Base-by-base conservation (phyloP, 2,797 vertebrate genomes). In the Balearica regulorum region DNA sequence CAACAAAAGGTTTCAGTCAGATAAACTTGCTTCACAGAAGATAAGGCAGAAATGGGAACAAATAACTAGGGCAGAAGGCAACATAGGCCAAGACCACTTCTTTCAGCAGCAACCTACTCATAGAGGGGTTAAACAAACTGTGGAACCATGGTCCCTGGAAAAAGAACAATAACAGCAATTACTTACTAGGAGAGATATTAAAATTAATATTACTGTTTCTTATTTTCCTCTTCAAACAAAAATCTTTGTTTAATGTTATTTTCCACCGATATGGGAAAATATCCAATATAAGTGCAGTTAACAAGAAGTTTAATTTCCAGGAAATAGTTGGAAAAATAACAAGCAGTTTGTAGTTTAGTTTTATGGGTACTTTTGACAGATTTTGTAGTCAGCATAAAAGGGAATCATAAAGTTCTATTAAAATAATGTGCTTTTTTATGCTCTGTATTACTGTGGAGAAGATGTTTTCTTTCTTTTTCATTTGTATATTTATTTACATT, bases 321-420 rank as follows among this genome's bases (percentile, higher is more conserved):
- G 28, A 87, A 93, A 86, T 39, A 86, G 16, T 20, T 95, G 37
- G 11, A 92, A 96, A 69, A 97, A 89, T 87, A 95, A 37, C 39
- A 90, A 91, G 18, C 11, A 49, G n/a, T 94, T 93, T 94, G 35
- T 82, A 92, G 43, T 91, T 96, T 91, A 96, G 31, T 94, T 97
- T 96, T 94, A 90, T 88, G 46, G 41, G 15, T 73, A 70, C 58
- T 94, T 79, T 94, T 94, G 57, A 65, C 87, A 44, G 19, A 61
- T 57, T 95, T 94, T 95, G 14, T n/a, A 96, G 68, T 44, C 66
- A 82, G 39, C 82, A 83, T 91, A 93, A 96, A 97, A 95, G 95
- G 5, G 19, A 28, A 83, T 88, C 75, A 69, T 68, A 93, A 95
- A 94, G 54, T 88, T 90, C 21, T 85, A 41, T 94, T 95, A 78